Conservation (phyloP, 2,888 invertebrate genomes). For the Linnaemya tessellans region DNA sequence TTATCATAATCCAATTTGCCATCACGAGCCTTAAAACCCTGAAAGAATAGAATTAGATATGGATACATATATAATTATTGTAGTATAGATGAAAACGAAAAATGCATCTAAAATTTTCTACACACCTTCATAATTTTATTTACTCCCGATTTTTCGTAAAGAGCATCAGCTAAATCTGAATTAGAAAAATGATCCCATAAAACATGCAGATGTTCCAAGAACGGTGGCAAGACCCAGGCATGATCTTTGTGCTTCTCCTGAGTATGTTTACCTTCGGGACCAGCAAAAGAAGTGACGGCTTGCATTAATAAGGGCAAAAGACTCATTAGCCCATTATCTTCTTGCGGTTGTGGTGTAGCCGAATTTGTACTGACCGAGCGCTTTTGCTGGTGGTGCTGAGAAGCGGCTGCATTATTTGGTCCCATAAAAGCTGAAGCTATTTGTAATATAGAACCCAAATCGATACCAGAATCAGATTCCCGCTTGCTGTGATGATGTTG, state of each 20-base stretch:
- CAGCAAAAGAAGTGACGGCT: slow-evolving; percentile 86
- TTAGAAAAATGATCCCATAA: slow-evolving; percentile 91
- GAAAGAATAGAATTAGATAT: slow-evolving; percentile 25
- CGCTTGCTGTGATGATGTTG: slow-evolving; percentile 73
- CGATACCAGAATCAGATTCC: slow-evolving; percentile 82
- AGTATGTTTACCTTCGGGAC: slow-evolving; percentile 86
- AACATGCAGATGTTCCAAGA: slow-evolving; percentile 88
- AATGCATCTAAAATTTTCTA: neutral
- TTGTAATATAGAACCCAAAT: slow-evolving; percentile 85
- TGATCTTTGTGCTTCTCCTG: slow-evolving; percentile 88
- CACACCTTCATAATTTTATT: slow-evolving; percentile 86
- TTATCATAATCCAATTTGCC: slow-evolving; percentile 89
- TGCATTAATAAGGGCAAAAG: slow-evolving; percentile 88
- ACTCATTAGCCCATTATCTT: slow-evolving; percentile 83
- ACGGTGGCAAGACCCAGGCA: slow-evolving; percentile 88
- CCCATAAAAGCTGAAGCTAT: slow-evolving; percentile 85
- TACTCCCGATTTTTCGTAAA: slow-evolving; percentile 90
- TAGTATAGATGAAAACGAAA: neutral
- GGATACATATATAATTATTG: neutral
- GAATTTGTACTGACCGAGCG: slow-evolving; percentile 73
- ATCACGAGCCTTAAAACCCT: slow-evolving; percentile 87
- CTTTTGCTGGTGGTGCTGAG: slow-evolving; percentile 76
- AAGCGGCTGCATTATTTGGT: slow-evolving; percentile 78
- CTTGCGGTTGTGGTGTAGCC: slow-evolving; percentile 70
- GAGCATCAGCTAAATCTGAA: slow-evolving; percentile 89